A percentile compares a stretch with the other conserved stretches of the same genome.
These are phyloP conservation scores for Microctenopoma lineatum DNA, from an alignment of 2,797 vertebrate species.

Conservation along the genomic window DNA sequence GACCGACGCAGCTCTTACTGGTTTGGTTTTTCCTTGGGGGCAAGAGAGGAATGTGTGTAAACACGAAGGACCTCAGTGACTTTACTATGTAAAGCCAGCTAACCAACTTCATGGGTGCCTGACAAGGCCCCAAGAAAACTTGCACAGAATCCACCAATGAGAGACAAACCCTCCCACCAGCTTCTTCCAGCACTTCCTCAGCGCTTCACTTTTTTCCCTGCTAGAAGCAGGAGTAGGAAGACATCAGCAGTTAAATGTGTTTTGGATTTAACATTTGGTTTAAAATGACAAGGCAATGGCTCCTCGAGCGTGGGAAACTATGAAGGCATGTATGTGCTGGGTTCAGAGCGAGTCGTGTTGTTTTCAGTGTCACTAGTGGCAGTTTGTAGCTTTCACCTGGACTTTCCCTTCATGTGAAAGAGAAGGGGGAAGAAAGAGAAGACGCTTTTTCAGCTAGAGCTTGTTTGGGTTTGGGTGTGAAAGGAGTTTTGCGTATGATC, in stretches of 20 bases:
- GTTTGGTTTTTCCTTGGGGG: slow-evolving; percentile 15
- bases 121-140: slow-evolving; percentile 30
- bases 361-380: background rate
- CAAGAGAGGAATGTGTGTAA: slow-evolving; percentile 59
- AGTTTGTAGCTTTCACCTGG: background rate
- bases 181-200: background rate
- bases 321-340: slow-evolving; percentile 44
- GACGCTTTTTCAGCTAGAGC: too few species aligned
- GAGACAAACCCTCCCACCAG: slow-evolving; percentile 38
- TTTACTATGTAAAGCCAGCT: slow-evolving; percentile 19
- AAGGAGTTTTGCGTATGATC: background rate
- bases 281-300: slow-evolving; percentile 30
- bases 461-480: too few species aligned
- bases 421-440: too few species aligned
- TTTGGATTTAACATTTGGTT: background rate
- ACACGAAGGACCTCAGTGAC: slow-evolving; percentile 40
- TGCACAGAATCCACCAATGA: slow-evolving; percentile 47
- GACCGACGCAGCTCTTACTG: slow-evolving; percentile 5
- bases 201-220: background rate
- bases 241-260: background rate
- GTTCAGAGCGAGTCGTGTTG: background rate
- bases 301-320: slow-evolving; percentile 8
- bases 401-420: background rate
- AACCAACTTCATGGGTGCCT: slow-evolving; percentile 13
- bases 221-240: slow-evolving; percentile 1